phyloP scores from a whole-genome alignment of 2,113 vertebrate genomes.

The Dasypus novemcinctus region DNA sequence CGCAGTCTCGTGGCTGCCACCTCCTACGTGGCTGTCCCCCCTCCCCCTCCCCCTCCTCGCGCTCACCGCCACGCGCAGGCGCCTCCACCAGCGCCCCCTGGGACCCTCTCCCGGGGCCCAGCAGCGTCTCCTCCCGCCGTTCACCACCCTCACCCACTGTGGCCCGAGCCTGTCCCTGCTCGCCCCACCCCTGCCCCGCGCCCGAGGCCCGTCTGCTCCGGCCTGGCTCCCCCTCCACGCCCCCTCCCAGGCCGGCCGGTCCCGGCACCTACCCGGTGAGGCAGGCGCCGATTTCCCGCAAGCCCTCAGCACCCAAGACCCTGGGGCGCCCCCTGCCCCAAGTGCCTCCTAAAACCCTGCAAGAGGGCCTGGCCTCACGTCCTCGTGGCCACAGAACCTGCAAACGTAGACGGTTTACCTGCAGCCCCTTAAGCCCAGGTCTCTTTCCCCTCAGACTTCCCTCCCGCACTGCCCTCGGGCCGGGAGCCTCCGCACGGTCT shows the following conservation, averaged over 20 bases:
- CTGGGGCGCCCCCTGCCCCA: not conserved
- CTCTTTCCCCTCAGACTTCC: not conserved
- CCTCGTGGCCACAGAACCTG: not conserved
- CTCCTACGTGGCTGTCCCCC: not conserved
- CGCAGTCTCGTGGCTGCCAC: not conserved
- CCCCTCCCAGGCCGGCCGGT: too few species aligned
- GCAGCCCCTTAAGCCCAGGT: fast-evolving
- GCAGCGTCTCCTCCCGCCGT: not conserved
- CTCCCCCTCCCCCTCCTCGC: fast-evolving
- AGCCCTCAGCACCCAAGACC: not conserved
- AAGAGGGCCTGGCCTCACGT: not conserved
- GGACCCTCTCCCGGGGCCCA: not conserved
- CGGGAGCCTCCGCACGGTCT: too few species aligned
- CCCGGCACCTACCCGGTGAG: too few species aligned
- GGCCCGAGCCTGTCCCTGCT: not conserved
- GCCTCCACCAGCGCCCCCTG: not conserved
- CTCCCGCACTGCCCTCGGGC: fast-evolving
- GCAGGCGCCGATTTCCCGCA: too few species aligned
- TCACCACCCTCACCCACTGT: not conserved
- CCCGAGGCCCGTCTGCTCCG: not conserved
- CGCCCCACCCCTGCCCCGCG: not conserved
- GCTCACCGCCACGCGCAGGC: fast-evolving
- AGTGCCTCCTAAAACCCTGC: not conserved
- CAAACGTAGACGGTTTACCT: too few species aligned
- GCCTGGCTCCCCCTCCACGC: not conserved